Percentiles rank a stretch among this genome's conserved stretches.
These are phyloP conservation scores for Adoxophyes honmai DNA, from an alignment of 1,140 invertebrate genomes.

Conservation along the genomic window DNA sequence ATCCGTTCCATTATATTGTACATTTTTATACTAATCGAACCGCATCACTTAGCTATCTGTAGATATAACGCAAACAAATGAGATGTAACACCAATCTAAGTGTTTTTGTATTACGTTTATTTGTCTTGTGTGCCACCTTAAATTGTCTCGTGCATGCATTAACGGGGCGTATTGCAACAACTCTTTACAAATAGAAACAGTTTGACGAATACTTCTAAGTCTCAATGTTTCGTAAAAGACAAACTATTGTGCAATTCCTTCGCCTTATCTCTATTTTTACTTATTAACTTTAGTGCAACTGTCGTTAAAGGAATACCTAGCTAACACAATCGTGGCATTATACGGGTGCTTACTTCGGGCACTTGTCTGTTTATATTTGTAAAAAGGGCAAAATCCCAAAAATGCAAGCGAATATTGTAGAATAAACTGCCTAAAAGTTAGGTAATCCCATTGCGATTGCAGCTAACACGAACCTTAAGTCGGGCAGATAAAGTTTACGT, in stretches of 20 bases:
- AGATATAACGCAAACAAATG: slow-evolving; percentile 26
- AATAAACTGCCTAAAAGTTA: slow-evolving; percentile 18
- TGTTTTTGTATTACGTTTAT: slow-evolving; percentile 28
- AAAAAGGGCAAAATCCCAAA: neutral
- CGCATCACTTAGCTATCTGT: slow-evolving; percentile 32
- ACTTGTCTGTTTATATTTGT: slow-evolving; percentile 13
- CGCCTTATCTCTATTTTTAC: neutral
- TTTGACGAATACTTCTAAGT: neutral
- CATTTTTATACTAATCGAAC: slow-evolving; percentile 41
- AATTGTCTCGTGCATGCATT: neutral
- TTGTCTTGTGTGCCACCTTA: slow-evolving; percentile 25
- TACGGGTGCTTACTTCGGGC: too few species aligned
- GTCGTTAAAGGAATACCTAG: too few species aligned
- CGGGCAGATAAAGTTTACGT: slow-evolving; percentile 7
- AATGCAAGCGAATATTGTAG: slow-evolving; percentile 11
- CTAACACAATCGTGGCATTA: too few species aligned
- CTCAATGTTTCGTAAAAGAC: too few species aligned
- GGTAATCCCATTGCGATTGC: slow-evolving; percentile 19
- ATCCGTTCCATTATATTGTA: slow-evolving; percentile 62
- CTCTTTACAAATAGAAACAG: slow-evolving; percentile 13
- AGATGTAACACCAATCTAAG: slow-evolving; percentile 36
- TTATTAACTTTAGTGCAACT: neutral
- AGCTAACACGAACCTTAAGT: slow-evolving; percentile 20
- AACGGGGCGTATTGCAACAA: neutral
- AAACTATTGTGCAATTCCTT: slow-evolving; percentile 7